Evolutionary conservation across 2,888 invertebrate species (phyloP), one percentile per base, ranked within the genome.

Genomic region (Drosophila recens): DNA sequence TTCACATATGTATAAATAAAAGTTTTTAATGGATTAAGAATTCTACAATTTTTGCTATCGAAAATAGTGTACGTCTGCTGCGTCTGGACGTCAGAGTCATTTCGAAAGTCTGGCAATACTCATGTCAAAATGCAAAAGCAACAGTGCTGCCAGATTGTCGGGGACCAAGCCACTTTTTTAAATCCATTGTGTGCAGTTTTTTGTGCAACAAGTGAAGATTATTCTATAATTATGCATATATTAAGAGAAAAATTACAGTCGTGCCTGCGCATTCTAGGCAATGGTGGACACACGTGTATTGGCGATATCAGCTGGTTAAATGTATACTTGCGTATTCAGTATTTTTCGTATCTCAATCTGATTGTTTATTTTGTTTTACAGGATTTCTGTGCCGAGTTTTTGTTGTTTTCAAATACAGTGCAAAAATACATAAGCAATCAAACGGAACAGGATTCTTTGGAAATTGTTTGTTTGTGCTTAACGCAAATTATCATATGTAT

Each of bases 401-500:
- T 85, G 8, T 72, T 75, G 15, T 87, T 91, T 59, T 82, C 90
- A 0, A 87, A 85, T 23, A 34, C 65, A 23, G 46, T 92, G 30
- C 92, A 92, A 45, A 83, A 76, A 27, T 80, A 69, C 38, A 72
- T 91, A 6, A 49, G 52, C 3, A 72, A 71, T 9, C 64, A 79
- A 9, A 34, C 54, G 4, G 53, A 69, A 10, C 17, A 48, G 3
- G 75, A 78, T 11, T 49, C 75, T 9, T 64, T 89, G 3, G 91
- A 92, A 51, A 79, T 80, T 2, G 82, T 90, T 11, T 91, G 90
- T 51, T 75, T 93, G 2, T 92, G 92, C 13, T 57, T 92, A 15
- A 86, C 90, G 1, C 92, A 93, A 76, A 90, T 92, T 20, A 73
- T 90, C 11, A 81, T 84, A 13, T 92, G 92, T 33, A 82, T 92